A percentile compares a stretch with the other conserved stretches of the same genome.
Conservation (phyloP, 2,113 vertebrate genomes). For the Podarcis raffonei region DNA sequence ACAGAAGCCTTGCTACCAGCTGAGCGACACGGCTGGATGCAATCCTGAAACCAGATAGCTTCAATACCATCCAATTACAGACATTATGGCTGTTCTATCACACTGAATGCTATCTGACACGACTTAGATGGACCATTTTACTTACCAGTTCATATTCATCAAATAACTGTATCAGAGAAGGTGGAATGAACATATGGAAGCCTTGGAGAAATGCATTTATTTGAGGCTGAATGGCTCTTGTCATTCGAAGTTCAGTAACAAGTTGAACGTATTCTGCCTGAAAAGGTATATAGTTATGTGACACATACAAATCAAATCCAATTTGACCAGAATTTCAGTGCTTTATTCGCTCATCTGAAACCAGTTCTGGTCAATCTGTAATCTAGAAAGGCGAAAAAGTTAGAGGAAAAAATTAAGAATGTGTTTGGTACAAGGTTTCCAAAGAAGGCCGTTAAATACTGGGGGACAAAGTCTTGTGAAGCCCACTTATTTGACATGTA, state of each 20-base stretch:
- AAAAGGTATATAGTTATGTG: conserved; percentile 21
- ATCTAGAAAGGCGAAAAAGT: background rate
- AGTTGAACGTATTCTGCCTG: conserved; percentile 98
- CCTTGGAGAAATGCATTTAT: conserved; percentile 97
- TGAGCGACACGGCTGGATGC: no score
- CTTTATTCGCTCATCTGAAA: background rate
- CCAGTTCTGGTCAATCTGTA: background rate
- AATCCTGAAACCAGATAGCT: conserved; percentile 3
- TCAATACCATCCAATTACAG: background rate
- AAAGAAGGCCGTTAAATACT: background rate
- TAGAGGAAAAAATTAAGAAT: no score
- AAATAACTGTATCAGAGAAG: conserved; percentile 96
- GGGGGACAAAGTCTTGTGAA: background rate
- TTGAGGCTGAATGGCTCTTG: conserved; percentile 97
- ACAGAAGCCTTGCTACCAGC: no score
- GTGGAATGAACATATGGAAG: conserved; percentile 97
- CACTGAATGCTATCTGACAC: background rate
- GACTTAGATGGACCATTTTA: conserved; percentile 10
- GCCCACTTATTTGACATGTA: background rate
- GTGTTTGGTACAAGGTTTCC: background rate
- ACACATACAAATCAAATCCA: background rate
- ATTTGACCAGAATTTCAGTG: background rate
- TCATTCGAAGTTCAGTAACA: conserved; percentile 98
- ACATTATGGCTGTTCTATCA: background rate
- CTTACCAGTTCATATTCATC: conserved; percentile 98